Base-by-base conservation (phyloP, 2,888 invertebrate genomes). In the Plusia festucae region DNA sequence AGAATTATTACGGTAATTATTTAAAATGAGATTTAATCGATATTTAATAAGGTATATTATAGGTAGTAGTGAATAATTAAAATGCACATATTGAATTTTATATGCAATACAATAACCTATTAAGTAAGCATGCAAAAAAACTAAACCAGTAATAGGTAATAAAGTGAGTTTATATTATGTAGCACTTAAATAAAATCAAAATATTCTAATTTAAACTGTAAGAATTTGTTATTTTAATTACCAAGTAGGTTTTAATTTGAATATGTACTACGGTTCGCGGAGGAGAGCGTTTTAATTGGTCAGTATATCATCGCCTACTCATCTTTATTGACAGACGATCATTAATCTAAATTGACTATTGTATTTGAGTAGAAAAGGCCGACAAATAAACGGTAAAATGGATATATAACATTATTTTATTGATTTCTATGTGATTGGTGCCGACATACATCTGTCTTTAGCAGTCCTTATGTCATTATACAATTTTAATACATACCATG, bases 301-400 rank as follows among this genome's bases (percentile, higher is more conserved):
- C 65, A 27, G 61, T 78, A 68, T 76, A 77, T 86, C 82, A 85
- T 76, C 81, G 77, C 86, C 86, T 81, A 86, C 86, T 81, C 77
- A 60, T 69, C 61, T 72, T 60, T 61, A 30, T 65, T 46, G 65
- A 54, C 55, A 22, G 66, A 60, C 51, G 57, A 66, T 67, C 65
- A 73, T 74, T 75, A 74, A 75, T 76, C 65, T 69, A 79, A 73
- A 74, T 78, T 64, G 53, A 53, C 55, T 51, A 59, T 70, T 78
- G 51, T 67, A 34, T 59, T 22, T 13, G 27, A 56, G 51, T 24
- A 32, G 54, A 63, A 79, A 67, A 56, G 8, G 40, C 18, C 32
- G 44, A 40, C 27, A 58, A 68, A 68, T 53, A 11, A 58, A 52
- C 16, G 57, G 18, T 59, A 53, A 76, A 60, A 20, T 40, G 52